Conservation (phyloP, 2,113 vertebrate species). For the Nesospiza acunhae region DNA sequence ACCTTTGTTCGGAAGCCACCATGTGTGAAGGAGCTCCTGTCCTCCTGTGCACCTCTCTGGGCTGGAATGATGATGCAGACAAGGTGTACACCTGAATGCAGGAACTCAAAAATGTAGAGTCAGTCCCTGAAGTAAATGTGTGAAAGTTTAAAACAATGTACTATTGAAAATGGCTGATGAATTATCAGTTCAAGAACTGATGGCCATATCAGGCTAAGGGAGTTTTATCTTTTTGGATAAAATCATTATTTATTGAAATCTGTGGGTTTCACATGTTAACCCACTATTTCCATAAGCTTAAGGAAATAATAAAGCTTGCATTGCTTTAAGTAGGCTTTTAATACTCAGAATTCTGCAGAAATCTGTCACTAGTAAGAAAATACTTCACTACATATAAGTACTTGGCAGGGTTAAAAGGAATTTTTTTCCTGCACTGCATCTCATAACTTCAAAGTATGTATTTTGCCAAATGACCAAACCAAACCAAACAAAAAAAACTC, state of each 20-base stretch:
- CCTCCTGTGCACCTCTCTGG: background rate
- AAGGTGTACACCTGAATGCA: background rate
- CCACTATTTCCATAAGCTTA: background rate
- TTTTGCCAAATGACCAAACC: background rate
- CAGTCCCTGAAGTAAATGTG: background rate
- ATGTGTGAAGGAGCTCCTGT: background rate
- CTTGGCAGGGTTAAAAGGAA: background rate
- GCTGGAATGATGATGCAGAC: background rate
- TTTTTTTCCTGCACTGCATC: background rate
- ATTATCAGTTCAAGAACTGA: background rate
- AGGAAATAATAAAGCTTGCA: background rate
- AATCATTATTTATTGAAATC: background rate
- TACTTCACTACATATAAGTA: background rate
- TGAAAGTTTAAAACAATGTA: background rate
- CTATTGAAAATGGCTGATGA: rapidly evolving
- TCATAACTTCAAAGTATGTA: background rate
- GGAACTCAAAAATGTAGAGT: background rate
- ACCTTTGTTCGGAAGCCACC: background rate
- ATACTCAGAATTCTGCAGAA: background rate
- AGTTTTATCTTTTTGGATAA: background rate
- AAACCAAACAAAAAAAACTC: background rate
- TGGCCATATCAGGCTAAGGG: background rate
- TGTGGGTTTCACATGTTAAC: background rate
- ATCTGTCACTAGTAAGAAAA: background rate
- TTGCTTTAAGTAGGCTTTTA: background rate